phyloP scores from a whole-genome alignment of 2,888 invertebrate species.

The Lithophane semibrunnea region DNA sequence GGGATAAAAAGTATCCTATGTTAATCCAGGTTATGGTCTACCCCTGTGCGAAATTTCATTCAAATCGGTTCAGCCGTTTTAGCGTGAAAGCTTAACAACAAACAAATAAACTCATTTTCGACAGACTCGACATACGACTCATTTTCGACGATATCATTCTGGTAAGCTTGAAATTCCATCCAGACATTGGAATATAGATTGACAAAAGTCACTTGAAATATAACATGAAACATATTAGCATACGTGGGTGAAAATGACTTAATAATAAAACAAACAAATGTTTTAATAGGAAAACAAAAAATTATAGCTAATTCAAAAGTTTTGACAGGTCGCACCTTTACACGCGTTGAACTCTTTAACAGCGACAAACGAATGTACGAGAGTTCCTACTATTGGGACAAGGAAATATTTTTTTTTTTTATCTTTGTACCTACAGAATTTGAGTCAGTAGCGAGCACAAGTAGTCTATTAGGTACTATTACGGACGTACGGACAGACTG shows the following conservation, averaged over 20 bases:
- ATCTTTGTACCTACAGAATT: background rate
- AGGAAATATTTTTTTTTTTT: background rate
- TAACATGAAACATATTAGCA: background rate
- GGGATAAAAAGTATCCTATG: too few relatives aligned
- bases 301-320: background rate
- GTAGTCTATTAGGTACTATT: too few relatives aligned
- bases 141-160: too few relatives aligned
- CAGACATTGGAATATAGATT: too few relatives aligned
- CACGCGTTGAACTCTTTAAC: slow-evolving; percentile 49
- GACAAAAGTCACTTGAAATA: background rate
- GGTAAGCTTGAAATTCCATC: background rate
- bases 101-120: too few relatives aligned
- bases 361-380: background rate
- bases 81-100: too few relatives aligned
- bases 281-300: background rate
- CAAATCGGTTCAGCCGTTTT: too few relatives aligned
- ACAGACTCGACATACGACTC: too few relatives aligned
- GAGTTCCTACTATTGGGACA: background rate
- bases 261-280: background rate
- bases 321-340: background rate
- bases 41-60: too few relatives aligned
- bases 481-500: background rate
- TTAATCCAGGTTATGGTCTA: too few relatives aligned
- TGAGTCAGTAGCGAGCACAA: background rate
- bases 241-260: background rate